Conservation (phyloP, 2,888 invertebrate genomes). For the Metopia argyrocephala region DNA sequence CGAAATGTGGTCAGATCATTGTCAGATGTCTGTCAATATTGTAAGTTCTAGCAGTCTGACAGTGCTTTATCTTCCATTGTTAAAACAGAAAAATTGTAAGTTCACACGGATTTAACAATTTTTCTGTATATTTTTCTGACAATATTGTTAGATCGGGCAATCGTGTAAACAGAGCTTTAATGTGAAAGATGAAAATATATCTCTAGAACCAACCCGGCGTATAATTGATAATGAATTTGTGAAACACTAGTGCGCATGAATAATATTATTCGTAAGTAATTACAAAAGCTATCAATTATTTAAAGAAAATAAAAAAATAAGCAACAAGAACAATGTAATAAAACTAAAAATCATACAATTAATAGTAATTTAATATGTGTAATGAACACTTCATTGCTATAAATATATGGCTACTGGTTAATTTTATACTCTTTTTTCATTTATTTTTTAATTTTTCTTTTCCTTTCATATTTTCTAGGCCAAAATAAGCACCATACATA, state of each 20-base stretch:
- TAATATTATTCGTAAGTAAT: conserved; percentile 52
- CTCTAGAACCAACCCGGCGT: neutral
- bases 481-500: conserved; percentile 38
- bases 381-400: conserved; percentile 58
- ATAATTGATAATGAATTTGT: neutral
- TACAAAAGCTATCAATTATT: neutral
- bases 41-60: too few relatives aligned
- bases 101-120: too few relatives aligned
- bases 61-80: too few relatives aligned
- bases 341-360: conserved; percentile 41
- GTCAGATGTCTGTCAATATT: too few relatives aligned
- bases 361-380: conserved; percentile 51
- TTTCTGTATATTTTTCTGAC: too few relatives aligned
- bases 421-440: conserved; percentile 28
- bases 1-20: too few relatives aligned
- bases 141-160: too few relatives aligned
- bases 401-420: conserved; percentile 60
- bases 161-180: too few relatives aligned
- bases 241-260: conserved; percentile 23
- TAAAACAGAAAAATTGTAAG: too few relatives aligned
- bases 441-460: neutral
- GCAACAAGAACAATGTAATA: neutral
- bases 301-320: neutral
- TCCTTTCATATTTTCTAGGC: conserved; percentile 41
- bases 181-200: too few relatives aligned